Base-by-base conservation (phyloP, 2,113 vertebrate genomes). In the Reinhardtius hippoglossoides region DNA sequence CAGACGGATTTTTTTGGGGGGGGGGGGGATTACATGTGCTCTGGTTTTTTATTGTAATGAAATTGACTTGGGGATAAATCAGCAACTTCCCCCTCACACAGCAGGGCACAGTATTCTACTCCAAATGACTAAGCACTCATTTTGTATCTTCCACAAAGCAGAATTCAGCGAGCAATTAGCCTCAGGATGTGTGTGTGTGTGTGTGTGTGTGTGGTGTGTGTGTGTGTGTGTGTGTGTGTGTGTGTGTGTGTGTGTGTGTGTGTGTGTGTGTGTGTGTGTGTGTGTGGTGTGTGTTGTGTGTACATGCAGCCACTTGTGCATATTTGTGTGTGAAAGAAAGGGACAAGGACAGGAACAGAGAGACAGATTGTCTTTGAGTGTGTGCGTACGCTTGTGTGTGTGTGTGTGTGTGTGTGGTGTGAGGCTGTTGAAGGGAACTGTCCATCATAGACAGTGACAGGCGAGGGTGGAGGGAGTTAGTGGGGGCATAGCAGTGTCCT, bases 371-470 rank as follows among this genome's bases (percentile, higher is more conserved):
- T 18, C 8, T 60, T 55, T 67, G 77, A 13, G 16, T 44, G 68
- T 71, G 75, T 68, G 57, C 42, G 21, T 31, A 35, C 57, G 62
- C 14, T 6, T 63, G 57, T 69, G 77, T 14, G 16, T 46, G 65
- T 67, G 46, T 65, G 60, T 64, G 52, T 52, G 37, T 16, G 55
- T 74, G 60, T 71, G 75, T 62, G 68, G 79, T 58, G 73, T 14
- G 70, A 58, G 62, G 59, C 66, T 66, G 72, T 67, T 65, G 78
- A 84, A 81, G 80, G 50, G 68, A 87, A 44, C 80, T 79, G 86
- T 88, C 86, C 61, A 20, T 92, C 88, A 91, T 4, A 50, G 61
- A 61, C 78, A 58, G 80, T 79, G 87, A 87, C 88, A 87, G 86
- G 66, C 52, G 73, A 71, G 78, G 84, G 78, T 70, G 76, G 80